These are phyloP conservation scores for Diarsia mendica DNA, from an alignment of 2,888 invertebrate genomes.

Conservation along the genomic window DNA sequence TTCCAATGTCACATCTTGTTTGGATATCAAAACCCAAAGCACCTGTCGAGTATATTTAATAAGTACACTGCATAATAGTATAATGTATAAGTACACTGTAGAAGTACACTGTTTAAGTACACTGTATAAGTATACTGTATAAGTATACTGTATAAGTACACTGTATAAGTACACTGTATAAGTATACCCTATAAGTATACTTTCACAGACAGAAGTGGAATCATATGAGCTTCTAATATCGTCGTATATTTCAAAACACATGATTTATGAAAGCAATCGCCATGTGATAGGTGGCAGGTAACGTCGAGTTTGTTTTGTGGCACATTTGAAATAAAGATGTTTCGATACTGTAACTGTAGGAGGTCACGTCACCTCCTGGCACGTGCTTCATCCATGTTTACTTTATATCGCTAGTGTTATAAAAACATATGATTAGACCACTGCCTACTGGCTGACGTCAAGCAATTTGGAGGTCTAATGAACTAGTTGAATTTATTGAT, in stretches of 20 bases:
- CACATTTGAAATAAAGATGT: constrained; percentile 64
- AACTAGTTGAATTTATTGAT: constrained; percentile 43
- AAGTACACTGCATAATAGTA: too few species aligned
- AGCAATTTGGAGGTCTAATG: constrained; percentile 44
- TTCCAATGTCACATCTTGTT: not conserved
- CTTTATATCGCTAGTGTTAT: constrained; percentile 23
- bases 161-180: too few species aligned
- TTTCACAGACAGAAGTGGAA: not conserved
- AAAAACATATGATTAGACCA: constrained; percentile 52
- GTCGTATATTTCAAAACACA: constrained; percentile 25
- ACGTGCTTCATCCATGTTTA: constrained; percentile 64
- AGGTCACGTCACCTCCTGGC: constrained; percentile 66
- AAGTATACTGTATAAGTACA: too few species aligned
- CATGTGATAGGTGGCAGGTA: constrained; percentile 39
- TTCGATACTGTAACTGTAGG: constrained; percentile 61
- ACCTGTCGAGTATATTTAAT: too few species aligned
- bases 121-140: too few species aligned
- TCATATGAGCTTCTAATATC: constrained; percentile 21
- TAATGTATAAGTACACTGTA: too few species aligned
- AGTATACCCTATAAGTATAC: not conserved
- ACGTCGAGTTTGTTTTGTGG: constrained; percentile 46
- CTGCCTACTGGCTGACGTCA: constrained; percentile 40
- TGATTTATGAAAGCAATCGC: constrained; percentile 48
- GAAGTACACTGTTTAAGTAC: too few species aligned
- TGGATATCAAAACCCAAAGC: not conserved